These are phyloP conservation scores for Leucopsar rothschildi DNA, from an alignment of 2,113 vertebrate genomes.

Conservation along the genomic window DNA sequence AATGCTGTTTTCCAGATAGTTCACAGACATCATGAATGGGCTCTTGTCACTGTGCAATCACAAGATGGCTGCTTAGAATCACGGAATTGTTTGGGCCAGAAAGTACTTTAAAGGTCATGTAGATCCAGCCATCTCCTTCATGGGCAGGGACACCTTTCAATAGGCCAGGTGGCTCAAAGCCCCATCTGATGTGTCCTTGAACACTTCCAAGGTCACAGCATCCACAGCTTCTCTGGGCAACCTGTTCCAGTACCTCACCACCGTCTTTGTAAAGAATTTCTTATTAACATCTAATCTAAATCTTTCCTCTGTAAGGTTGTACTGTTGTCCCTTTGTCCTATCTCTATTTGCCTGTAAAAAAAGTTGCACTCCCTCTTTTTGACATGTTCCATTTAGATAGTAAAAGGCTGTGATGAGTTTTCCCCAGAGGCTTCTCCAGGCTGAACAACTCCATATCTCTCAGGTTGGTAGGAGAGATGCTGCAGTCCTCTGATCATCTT, in stretches of 20 bases:
- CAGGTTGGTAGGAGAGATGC: neutral
- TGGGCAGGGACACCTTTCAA: neutral
- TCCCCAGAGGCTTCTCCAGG: neutral
- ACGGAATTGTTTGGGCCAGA: neutral
- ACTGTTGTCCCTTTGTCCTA: neutral
- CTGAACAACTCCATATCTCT: neutral
- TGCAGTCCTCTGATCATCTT: neutral
- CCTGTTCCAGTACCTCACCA: neutral
- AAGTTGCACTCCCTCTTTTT: neutral
- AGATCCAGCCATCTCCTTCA: neutral
- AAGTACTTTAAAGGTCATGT: neutral
- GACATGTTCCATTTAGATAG: neutral
- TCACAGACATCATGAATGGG: accelerated
- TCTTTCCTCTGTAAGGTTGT: neutral
- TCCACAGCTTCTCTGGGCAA: neutral
- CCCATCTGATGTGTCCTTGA: accelerated
- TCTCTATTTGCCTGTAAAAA: neutral
- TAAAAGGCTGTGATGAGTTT: neutral
- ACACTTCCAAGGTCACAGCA: no score
- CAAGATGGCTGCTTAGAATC: neutral
- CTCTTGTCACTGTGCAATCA: neutral
- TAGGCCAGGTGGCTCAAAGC: neutral
- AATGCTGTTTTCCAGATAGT: neutral
- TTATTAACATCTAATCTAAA: neutral
- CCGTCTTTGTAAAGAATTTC: neutral